Percentiles rank a stretch among this genome's conserved stretches.
Conservation (phyloP, 1,140 invertebrate species). For the Anastrepha ludens region DNA sequence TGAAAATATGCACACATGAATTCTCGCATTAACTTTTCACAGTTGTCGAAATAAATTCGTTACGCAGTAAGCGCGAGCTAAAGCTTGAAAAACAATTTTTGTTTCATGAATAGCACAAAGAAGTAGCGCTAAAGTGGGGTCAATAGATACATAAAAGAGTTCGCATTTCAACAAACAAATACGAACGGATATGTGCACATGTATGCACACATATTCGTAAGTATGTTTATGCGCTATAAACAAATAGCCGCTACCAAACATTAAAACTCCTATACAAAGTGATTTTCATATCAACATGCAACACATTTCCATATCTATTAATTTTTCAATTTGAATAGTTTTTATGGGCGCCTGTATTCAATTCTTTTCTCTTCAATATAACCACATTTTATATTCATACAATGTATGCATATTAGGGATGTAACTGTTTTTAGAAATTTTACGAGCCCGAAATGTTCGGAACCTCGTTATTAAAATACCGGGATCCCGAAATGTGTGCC, state of each 20-base stretch:
- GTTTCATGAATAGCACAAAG: background rate
- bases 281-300: conserved; percentile 7
- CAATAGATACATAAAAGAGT: background rate
- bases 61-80: conserved; percentile 4
- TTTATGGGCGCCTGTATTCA: background rate
- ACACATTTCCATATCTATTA: conserved; percentile 26
- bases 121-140: conserved; percentile 5
- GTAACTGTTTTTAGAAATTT: background rate
- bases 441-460: background rate
- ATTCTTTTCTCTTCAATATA: background rate
- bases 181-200: background rate
- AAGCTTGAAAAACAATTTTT: background rate
- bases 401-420: background rate
- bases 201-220: background rate
- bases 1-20: no score
- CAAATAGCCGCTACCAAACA: background rate
- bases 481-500: no score
- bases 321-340: background rate
- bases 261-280: background rate
- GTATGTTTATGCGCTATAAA: background rate
- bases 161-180: background rate
- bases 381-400: background rate
- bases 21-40: background rate
- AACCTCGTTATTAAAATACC: no score
- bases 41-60: conserved; percentile 29